These are phyloP conservation scores for Ricordea florida DNA, from an alignment of 92 coral and sea anemone species.

Conservation along the genomic window DNA sequence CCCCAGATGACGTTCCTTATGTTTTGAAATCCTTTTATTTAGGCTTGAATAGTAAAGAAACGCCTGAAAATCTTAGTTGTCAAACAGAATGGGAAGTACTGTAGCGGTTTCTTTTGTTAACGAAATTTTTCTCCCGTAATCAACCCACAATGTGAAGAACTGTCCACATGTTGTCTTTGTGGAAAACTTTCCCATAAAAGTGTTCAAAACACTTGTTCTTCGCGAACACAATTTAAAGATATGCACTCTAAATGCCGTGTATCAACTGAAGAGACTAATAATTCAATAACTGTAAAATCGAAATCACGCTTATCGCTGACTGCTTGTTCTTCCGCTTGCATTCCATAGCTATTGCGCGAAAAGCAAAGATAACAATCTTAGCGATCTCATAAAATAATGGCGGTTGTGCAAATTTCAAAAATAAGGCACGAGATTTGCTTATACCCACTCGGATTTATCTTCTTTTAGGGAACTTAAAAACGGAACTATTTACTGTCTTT, in stretches of 20 bases:
- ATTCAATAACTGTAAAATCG: too few species aligned
- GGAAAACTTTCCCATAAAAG: too few species aligned
- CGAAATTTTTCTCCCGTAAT: slow-evolving; percentile 1
- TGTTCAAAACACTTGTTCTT: too few species aligned
- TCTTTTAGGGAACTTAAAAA: too few species aligned
- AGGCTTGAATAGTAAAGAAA: neutral
- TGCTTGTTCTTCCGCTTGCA: too few species aligned
- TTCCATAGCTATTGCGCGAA: neutral
- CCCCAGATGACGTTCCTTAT: slow-evolving; percentile 5
- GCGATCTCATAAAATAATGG: neutral
- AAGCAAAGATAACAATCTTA: slow-evolving; percentile 14
- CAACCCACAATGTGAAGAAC: slow-evolving; percentile 18
- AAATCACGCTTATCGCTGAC: too few species aligned
- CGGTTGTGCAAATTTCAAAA: slow-evolving; percentile 3
- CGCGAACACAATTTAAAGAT: too few species aligned
- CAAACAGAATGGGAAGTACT: slow-evolving; percentile 11
- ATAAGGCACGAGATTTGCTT: too few species aligned
- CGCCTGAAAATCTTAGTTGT: neutral
- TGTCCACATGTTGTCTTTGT: neutral
- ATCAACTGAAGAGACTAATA: too few species aligned
- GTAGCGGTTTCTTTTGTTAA: slow-evolving; percentile 15
- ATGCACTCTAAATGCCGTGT: too few species aligned
- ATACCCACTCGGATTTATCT: too few species aligned
- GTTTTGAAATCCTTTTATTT: neutral
- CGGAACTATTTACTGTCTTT: too few species aligned